Percentiles rank a stretch among this genome's conserved stretches.
phyloP scores from a whole-genome alignment of 2,113 vertebrate species.

The Agelaius tricolor region DNA sequence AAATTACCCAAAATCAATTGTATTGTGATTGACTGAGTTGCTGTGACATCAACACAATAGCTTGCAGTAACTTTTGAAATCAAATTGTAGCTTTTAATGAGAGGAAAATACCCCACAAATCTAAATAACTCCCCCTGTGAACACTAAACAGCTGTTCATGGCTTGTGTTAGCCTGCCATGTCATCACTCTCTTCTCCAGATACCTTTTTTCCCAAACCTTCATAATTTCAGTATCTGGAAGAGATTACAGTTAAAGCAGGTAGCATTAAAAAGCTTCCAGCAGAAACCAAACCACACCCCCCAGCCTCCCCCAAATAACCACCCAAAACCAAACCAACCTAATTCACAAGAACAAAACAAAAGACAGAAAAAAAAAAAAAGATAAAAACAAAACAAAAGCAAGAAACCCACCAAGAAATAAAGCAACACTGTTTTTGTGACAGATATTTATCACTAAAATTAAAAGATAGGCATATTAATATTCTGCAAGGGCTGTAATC shows the following conservation, averaged over 20 bases:
- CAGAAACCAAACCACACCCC: neutral
- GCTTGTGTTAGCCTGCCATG: neutral
- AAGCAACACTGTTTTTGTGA: neutral
- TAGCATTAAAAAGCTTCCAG: neutral
- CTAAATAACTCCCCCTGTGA: neutral
- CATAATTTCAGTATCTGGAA: neutral
- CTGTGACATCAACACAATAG: neutral
- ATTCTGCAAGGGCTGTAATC: neutral
- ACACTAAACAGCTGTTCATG: neutral
- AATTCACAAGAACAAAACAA: neutral
- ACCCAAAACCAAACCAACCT: neutral
- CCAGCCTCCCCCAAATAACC: neutral
- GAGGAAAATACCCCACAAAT: neutral
- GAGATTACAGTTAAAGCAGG: neutral
- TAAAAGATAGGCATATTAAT: neutral
- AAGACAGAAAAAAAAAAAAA: neutral
- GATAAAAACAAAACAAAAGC: neutral
- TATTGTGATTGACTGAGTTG: neutral
- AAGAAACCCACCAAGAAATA: neutral
- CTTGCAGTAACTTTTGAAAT: neutral
- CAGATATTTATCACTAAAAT: neutral
- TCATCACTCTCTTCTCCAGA: neutral
- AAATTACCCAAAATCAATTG: neutral
- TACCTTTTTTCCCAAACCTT: neutral
- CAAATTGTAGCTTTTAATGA: neutral